Evolutionary conservation across 23 tunicate genomes (phyloP).

Genomic region (Aplidium turbinatum): DNA sequence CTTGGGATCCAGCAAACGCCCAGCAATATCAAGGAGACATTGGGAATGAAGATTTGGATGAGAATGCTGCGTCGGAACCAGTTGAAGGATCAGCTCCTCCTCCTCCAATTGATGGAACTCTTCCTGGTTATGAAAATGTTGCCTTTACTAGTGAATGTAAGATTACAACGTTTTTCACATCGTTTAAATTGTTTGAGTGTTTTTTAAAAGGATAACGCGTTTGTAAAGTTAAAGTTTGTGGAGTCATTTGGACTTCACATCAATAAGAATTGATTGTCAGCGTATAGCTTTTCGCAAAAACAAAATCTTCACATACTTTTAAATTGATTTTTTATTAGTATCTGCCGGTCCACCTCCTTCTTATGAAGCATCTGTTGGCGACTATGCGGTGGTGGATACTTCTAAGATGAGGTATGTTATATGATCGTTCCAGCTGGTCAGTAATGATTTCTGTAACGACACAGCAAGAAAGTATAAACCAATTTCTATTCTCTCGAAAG

Average conservation of each 20-base stretch:
- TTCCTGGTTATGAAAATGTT: constrained; percentile 68
- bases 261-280: not conserved
- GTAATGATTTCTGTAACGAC: too few species aligned
- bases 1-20: constrained; percentile 38
- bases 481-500: too few species aligned
- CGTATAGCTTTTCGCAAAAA: not conserved
- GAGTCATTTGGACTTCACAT: too few species aligned
- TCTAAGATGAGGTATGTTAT: not conserved
- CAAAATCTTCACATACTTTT: not conserved
- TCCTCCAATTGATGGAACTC: constrained; percentile 30
- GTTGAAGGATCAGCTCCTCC: constrained; percentile 25
- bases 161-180: not conserved
- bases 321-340: not conserved
- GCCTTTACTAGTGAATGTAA: constrained; percentile 38
- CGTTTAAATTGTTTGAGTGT: not conserved
- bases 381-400: constrained; percentile 46
- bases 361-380: constrained; percentile 40
- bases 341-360: constrained; percentile 74
- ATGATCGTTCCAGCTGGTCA: too few species aligned
- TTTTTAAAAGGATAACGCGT: not conserved
- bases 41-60: constrained; percentile 59
- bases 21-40: constrained; percentile 59
- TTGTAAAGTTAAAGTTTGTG: not conserved
- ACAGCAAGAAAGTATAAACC: too few species aligned
- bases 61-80: constrained; percentile 39